Evolutionary conservation across 2,797 vertebrate genomes (phyloP).

Genomic region (Chloroceryle inda): DNA sequence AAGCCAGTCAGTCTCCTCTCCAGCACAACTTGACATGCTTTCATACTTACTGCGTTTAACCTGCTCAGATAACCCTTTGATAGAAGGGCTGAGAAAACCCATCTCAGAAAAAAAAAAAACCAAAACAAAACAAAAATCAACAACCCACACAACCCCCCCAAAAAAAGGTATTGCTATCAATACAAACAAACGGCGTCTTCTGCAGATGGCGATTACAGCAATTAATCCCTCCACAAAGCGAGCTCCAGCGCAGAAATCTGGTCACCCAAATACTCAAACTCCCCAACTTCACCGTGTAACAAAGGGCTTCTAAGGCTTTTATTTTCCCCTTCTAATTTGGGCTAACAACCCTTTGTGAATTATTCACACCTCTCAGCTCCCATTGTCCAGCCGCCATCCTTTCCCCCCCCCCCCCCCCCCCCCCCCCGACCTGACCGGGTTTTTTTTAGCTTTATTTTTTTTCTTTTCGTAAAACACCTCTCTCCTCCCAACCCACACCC

Average conservation of each 20-base stretch:
- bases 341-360: constrained; percentile 38
- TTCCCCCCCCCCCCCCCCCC: too few species aligned
- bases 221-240: constrained; percentile 58
- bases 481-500: too few species aligned
- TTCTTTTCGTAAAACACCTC: too few species aligned
- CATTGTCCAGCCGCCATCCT: not conserved
- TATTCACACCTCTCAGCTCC: constrained; percentile 45
- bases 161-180: not conserved
- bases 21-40: not conserved
- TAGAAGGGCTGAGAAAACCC: not conserved
- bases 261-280: constrained; percentile 1
- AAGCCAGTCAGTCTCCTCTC: not conserved
- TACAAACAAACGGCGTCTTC: constrained; percentile 50
- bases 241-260: not conserved
- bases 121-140: not conserved
- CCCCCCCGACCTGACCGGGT: too few species aligned
- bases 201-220: constrained; percentile 31
- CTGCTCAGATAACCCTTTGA: not conserved
- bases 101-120: not conserved
- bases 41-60: not conserved
- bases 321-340: not conserved
- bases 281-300: constrained; percentile 22
- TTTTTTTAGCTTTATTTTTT: too few species aligned
- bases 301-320: constrained; percentile 55
- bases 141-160: too few species aligned